phyloP scores from a whole-genome alignment of 2,113 vertebrate genomes.

The Microcebus ravelobensis region DNA sequence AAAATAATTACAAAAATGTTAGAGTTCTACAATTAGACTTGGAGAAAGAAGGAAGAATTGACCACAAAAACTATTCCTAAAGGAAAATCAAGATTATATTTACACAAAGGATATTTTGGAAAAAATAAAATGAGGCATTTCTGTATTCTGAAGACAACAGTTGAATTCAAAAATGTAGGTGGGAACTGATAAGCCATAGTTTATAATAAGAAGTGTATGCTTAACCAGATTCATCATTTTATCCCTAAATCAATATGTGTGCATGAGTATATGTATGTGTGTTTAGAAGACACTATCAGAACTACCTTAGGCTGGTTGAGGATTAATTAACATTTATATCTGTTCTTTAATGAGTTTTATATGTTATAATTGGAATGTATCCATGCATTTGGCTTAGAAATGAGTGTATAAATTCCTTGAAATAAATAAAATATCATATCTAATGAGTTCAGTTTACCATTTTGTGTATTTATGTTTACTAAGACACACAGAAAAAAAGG shows the following conservation, averaged over 20 bases:
- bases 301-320: neutral
- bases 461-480: neutral
- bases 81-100: neutral
- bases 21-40: slow-evolving; percentile 9
- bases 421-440: neutral
- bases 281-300: neutral
- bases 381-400: neutral
- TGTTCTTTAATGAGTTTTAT: neutral
- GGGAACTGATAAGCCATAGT: neutral
- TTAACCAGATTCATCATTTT: slow-evolving; percentile 33
- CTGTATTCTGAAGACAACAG: neutral
- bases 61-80: neutral
- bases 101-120: neutral
- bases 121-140: neutral
- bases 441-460: neutral
- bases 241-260: neutral
- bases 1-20: neutral
- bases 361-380: neutral
- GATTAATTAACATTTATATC: neutral
- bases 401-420: neutral
- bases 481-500: neutral
- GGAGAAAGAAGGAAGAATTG: neutral
- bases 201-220: neutral
- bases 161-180: neutral
- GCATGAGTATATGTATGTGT: neutral